A percentile compares a stretch with the other conserved stretches of the same genome.
These are phyloP conservation scores for Lanistes nyassanus DNA, from an alignment of 1,140 invertebrate genomes.

Conservation along the genomic window DNA sequence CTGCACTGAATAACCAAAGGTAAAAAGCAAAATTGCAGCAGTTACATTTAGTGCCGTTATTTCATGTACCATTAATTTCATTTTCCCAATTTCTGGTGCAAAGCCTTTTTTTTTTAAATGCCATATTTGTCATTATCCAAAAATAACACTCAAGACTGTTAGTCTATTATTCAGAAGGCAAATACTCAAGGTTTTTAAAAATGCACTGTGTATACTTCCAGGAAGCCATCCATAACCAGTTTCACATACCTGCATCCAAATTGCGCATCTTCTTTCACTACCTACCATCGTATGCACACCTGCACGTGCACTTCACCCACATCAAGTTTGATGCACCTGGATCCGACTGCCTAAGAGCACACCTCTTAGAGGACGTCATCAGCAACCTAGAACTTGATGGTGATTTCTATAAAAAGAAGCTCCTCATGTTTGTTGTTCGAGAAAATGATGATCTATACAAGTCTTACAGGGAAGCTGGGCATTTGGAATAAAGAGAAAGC, in stretches of 20 bases:
- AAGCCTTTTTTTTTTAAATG: background rate
- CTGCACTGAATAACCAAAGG: too few relatives aligned
- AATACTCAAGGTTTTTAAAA: slow-evolving; percentile 6
- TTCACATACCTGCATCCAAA: slow-evolving; percentile 76
- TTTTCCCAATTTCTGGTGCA: background rate
- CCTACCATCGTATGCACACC: slow-evolving; percentile 95
- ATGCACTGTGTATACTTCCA: slow-evolving; percentile 63
- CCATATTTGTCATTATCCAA: too few relatives aligned
- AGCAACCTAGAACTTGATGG: slow-evolving; percentile 84
- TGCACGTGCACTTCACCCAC: slow-evolving; percentile 94
- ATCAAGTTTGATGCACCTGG: slow-evolving; percentile 83
- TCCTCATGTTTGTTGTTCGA: slow-evolving; percentile 71
- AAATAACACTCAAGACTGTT: too few relatives aligned
- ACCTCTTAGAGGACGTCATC: slow-evolving; percentile 90
- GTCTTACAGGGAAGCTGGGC: slow-evolving; percentile 49
- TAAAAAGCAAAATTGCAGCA: too few relatives aligned
- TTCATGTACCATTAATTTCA: too few relatives aligned
- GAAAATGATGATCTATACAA: slow-evolving; percentile 59
- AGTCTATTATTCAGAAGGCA: background rate
- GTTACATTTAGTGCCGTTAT: too few relatives aligned
- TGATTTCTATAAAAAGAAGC: slow-evolving; percentile 86
- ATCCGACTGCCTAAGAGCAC: slow-evolving; percentile 82
- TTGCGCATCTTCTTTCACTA: slow-evolving; percentile 91
- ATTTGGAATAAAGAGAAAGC: slow-evolving; percentile 32
- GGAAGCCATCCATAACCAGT: slow-evolving; percentile 83